phyloP scores from a whole-genome alignment of 2,797 vertebrate genomes.

The Eurystomus glaucurus region DNA sequence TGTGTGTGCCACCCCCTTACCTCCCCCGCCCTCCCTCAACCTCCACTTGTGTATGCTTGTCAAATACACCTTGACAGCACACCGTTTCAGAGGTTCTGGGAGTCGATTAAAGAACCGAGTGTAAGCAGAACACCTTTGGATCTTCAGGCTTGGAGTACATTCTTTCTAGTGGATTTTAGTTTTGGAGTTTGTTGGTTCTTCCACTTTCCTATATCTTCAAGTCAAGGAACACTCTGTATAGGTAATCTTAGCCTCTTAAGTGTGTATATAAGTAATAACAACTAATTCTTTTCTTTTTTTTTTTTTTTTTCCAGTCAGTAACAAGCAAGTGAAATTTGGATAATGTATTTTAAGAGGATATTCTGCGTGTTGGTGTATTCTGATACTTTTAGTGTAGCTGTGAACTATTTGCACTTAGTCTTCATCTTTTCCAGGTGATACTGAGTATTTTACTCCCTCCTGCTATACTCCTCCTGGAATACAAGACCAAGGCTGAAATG shows the following conservation, averaged over 20 bases:
- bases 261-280: conserved; percentile 20
- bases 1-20: not conserved
- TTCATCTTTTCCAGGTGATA: conserved; percentile 90
- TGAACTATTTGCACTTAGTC: not conserved
- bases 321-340: conserved; percentile 3
- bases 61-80: not conserved
- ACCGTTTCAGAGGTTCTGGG: not conserved
- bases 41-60: not conserved
- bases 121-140: not conserved
- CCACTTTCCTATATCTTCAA: not conserved
- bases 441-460: conserved; percentile 96
- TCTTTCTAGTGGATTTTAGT: not conserved
- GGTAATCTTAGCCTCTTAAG: not conserved
- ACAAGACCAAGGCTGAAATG: conserved; percentile 99
- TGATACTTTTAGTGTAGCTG: not conserved
- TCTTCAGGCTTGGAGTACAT: not conserved
- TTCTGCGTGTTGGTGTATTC: conserved; percentile 5
- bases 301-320: not conserved
- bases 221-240: not conserved
- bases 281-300: not conserved
- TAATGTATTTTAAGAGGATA: not conserved
- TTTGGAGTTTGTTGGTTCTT: not conserved
- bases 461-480: conserved; percentile 96
- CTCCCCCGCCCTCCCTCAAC: no score
- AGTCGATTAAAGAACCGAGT: not conserved